Evolutionary conservation across 2,888 invertebrate species (phyloP), one percentile per base, ranked within the genome.

Genomic region (Eueremaeus valkanovi): DNA sequence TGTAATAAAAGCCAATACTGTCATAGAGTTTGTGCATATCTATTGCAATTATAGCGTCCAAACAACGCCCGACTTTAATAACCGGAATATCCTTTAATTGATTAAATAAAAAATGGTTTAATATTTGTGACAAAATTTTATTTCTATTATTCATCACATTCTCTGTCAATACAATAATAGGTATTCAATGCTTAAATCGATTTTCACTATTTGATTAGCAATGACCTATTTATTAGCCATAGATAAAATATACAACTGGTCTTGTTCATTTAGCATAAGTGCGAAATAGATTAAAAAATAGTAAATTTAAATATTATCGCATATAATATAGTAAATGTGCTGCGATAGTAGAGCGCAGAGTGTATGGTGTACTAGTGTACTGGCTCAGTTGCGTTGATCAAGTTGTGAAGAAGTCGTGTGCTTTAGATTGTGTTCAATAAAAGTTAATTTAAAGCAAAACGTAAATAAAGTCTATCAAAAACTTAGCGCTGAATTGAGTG

Each of bases 1-100:
- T 33, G 63, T 63, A 63, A 33, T 63, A 63, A 63, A 63, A 63
- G 63, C 5, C 36, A 63, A 63, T 36, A 18, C 36, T 63, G 1
- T 33, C 18, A 13, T 33, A n/a, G 18, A 33, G 18, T 63, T 33
- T 33, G 18, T 63, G 63, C 63, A 33, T 63, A 63, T 63, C 63
- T 63, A 61, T 63, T 18, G 33, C 27, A 24, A 27, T 55, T 16
- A 2, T 27, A 55, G 1, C 27, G 31, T 27, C 21, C 1, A 31
- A 13, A 63, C 63, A 63, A 63, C 63, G 63, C 63, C 63, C 63
- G 33, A 63, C 36, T 18, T 3, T 63, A 36, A 3, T 11, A 31
- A 61, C 31, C 2, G 3, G 33, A 63, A 63, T 36, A 36, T 63
- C 31, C 31, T 63, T n/a, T 8, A 8, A 36, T 51, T 51, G 51